Evolutionary conservation across 2,888 invertebrate genomes (phyloP).

Genomic region (Mongoloraphidia duomilia): DNA sequence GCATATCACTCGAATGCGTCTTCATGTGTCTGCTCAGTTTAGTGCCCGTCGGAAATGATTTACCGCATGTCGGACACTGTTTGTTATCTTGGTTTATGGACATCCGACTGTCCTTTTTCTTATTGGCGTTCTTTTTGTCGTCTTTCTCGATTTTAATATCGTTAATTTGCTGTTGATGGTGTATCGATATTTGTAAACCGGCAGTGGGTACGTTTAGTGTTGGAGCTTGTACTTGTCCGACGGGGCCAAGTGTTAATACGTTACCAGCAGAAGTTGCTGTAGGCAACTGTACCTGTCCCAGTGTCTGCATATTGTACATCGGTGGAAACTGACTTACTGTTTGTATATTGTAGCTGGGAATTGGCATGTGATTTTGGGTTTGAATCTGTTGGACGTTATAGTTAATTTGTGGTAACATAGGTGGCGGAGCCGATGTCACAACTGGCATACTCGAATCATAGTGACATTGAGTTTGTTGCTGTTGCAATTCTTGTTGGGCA

Average conservation of each 20-base stretch:
- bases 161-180: slow-evolving; percentile 17
- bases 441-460: slow-evolving; percentile 17
- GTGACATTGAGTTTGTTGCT: slow-evolving; percentile 18
- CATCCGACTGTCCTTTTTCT: slow-evolving; percentile 6
- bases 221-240: background rate
- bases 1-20: slow-evolving; percentile 28
- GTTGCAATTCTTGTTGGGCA: slow-evolving; percentile 21
- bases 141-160: slow-evolving; percentile 15
- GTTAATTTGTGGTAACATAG: slow-evolving; percentile 22
- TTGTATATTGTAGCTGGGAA: slow-evolving; percentile 22
- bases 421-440: slow-evolving; percentile 16
- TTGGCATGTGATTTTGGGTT: slow-evolving; percentile 20
- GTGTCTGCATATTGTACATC: slow-evolving; percentile 2
- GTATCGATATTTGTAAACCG: background rate
- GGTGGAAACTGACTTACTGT: slow-evolving; percentile 18
- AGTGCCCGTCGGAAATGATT: slow-evolving; percentile 25
- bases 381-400: slow-evolving; percentile 20
- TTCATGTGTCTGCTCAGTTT: slow-evolving; percentile 31
- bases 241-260: background rate
- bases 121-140: slow-evolving; percentile 9
- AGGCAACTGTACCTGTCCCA: slow-evolving; percentile 19
- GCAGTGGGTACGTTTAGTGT: background rate
- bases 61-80: slow-evolving; percentile 27
- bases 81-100: slow-evolving; percentile 17
- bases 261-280: background rate